Evolutionary conservation across 2,888 invertebrate genomes (phyloP).

Genomic region (Argyresthia goedartella): DNA sequence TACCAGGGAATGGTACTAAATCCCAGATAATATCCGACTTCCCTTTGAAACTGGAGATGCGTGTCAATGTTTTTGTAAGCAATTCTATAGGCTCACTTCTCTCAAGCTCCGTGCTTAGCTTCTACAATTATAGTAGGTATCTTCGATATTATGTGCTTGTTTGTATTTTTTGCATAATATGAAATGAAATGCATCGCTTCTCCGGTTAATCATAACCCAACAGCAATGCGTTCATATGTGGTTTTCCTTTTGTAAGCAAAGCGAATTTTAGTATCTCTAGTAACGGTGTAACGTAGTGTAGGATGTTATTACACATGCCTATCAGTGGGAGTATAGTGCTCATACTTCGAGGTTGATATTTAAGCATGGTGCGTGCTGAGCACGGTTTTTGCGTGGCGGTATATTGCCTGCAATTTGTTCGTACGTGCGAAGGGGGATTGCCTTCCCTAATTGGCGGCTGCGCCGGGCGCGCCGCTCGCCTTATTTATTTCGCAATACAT

Average conservation of each 20-base stretch:
- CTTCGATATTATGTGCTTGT: not conserved
- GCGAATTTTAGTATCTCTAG: not conserved
- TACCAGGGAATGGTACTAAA: constrained; percentile 28
- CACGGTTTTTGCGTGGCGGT: constrained; percentile 1
- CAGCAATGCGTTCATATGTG: not conserved
- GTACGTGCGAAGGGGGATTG: constrained; percentile 57
- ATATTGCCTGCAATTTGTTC: constrained; percentile 44
- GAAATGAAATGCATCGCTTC: constrained; percentile 8
- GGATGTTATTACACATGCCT: constrained; percentile 1
- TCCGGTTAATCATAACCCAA: constrained; percentile 8
- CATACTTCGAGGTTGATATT: not conserved
- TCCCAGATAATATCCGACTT: constrained; percentile 38
- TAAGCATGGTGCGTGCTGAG: not conserved
- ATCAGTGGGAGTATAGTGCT: not conserved
- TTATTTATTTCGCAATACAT: constrained; percentile 30
- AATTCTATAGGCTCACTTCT: constrained; percentile 3
- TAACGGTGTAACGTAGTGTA: not conserved
- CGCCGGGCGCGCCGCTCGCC: constrained; percentile 21
- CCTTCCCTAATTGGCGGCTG: constrained; percentile 17
- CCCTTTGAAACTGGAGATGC: constrained; percentile 16
- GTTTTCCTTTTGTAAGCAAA: not conserved
- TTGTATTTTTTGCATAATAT: not conserved
- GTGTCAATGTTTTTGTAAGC: constrained; percentile 10
- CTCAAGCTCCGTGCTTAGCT: constrained; percentile 8
- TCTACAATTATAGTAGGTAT: not conserved